Base-by-base conservation (phyloP, 2,797 vertebrate species). In the Periparus ater region DNA sequence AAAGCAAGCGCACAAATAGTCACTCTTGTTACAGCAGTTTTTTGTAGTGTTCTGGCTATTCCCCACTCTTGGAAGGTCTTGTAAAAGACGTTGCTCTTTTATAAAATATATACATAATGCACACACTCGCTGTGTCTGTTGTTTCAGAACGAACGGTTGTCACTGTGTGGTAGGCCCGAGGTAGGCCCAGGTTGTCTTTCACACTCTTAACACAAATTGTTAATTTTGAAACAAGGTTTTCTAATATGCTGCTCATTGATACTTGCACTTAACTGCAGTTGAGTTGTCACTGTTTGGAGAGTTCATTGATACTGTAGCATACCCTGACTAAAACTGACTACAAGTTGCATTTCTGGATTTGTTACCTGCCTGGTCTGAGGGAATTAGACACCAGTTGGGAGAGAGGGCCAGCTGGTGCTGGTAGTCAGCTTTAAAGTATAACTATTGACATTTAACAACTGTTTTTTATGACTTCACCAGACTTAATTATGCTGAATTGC, bases 1-100 rank as follows among this genome's bases (percentile, higher is more conserved):
- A 97, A 98, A 98, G 93, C 93, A 53, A 97, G 93, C 58, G 44
- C 93, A 97, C 89, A 94, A 97, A 91, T 68, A 82, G 65, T 93
- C 94, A 80, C 92, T 95, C 93, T 89, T 93, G 74, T 95, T 89
- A 66, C 88, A 79, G 80, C 84, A 13, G 76, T 81, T 73, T 82
- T 82, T 79, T 92, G 78, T 76, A 89, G 62, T 74, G 81, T 89
- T 94, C 66, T 94, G 86, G 26, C 77, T 96, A 0, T 91, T 91
- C 80, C 77, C 63, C 76, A n/a, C 93, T 93, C 84, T 71, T 72
- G 54, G 61, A 44, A 73, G 63, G 61, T 79, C 88, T 85, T 67
- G 62, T n/a, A 22, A 53, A 68, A 70, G 73, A 19, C 44, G 11
- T 22, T 77, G 61, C 32, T 86, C 54, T 93, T 77, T 70, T 90